Base-by-base conservation (phyloP, 2,113 vertebrate genomes). In the Halichoeres trimaculatus region DNA sequence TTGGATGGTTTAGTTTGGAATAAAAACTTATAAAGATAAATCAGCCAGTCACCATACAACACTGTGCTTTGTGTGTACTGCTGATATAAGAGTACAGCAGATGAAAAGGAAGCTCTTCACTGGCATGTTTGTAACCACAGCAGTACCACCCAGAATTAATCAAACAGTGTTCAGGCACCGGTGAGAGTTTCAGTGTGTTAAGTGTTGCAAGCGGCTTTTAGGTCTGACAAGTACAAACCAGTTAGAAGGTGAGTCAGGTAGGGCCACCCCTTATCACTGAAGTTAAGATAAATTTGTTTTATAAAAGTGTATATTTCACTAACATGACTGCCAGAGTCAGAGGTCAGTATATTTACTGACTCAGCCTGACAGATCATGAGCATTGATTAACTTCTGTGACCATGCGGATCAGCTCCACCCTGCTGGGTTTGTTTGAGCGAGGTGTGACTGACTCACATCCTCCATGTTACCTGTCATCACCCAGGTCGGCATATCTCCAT, bases 391-490 rank as follows among this genome's bases (percentile, higher is more conserved):
- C 19, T 41, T 16, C 26, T 7, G n/a, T 2, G 52, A 35, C 30
- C 12, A 57, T n/a, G 16, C 45, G 23, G 20, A 78, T 40, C 68
- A n/a, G 41, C 81, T 80, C 64, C 83, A 65, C 60, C 66, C 65
- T 61, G 63, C 13, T 16, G 10, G 7, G 11, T 41, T 47, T 75
- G 54, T 74, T 57, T 48, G 80, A 62, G 16, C 53, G 16, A 70
- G 72, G 83, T 71, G 77, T 83, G 81, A 69, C 81, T 66, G 77
- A 60, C 47, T 78, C 83, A 61, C 70, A 78, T 89, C 81, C 86
- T 54, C 47, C 34, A 26, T n/a, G 70, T 74, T 56, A 78, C 65
- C 83, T 83, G 87, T 87, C 90, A 84, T 81, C 78, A 40, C 62
- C 65, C 59, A 16, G 62, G 62, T 84, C 59, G 30, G 58, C 23